phyloP scores from a whole-genome alignment of 2,797 vertebrate genomes.

The Acanthopagrus latus region DNA sequence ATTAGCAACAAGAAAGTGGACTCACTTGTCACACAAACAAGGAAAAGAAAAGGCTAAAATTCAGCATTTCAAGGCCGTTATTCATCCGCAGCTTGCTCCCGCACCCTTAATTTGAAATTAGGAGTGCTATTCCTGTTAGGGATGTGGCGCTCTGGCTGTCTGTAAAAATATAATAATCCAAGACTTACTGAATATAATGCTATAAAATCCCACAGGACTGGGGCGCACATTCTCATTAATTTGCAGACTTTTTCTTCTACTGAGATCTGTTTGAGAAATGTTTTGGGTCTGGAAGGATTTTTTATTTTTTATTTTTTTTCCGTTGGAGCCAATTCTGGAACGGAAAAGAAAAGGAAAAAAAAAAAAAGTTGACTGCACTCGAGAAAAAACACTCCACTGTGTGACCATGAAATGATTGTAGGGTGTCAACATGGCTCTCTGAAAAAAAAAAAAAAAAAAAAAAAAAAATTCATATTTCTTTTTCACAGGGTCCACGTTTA shows the following conservation, averaged over 20 bases:
- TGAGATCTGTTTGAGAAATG: slow-evolving; percentile 2
- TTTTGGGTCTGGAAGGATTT: neutral
- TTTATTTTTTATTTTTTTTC: too few relatives aligned
- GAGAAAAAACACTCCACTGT: neutral
- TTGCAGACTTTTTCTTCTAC: slow-evolving; percentile 25
- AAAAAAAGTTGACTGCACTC: neutral
- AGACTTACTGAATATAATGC: slow-evolving; percentile 50
- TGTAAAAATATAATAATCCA: slow-evolving; percentile 58
- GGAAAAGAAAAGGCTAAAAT: slow-evolving; percentile 62
- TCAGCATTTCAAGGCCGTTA: slow-evolving; percentile 39
- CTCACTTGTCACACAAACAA: slow-evolving; percentile 77
- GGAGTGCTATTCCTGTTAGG: slow-evolving; percentile 36
- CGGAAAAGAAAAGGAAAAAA: too few relatives aligned
- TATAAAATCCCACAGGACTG: slow-evolving; percentile 49
- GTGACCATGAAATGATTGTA: slow-evolving; percentile 11
- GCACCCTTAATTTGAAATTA: slow-evolving; percentile 59
- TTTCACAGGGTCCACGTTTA: slow-evolving; percentile 11
- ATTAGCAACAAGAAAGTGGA: slow-evolving; percentile 82
- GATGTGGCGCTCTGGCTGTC: slow-evolving; percentile 29
- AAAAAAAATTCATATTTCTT: slow-evolving; percentile 1
- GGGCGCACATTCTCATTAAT: slow-evolving; percentile 42
- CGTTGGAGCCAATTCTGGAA: neutral
- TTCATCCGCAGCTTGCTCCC: slow-evolving; percentile 57
- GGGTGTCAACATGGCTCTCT: neutral
- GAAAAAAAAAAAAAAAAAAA: neutral